Evolutionary conservation across 2,888 invertebrate species (phyloP).

Genomic region (Pristionchus entomophagus): DNA sequence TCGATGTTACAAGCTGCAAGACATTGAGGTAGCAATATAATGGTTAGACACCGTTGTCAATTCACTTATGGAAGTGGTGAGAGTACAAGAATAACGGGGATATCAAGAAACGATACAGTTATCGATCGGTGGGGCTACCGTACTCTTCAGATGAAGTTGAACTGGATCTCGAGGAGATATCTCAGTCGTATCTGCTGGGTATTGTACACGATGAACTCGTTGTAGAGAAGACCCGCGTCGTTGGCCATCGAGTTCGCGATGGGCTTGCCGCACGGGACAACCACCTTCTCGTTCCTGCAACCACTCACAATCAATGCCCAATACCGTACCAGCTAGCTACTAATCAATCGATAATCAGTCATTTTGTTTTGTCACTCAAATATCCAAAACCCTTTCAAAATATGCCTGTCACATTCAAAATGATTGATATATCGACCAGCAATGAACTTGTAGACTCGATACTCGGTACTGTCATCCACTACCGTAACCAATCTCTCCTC

Average conservation of each 20-base stretch:
- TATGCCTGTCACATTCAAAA: no score
- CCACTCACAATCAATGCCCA: neutral
- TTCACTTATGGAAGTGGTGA: no score
- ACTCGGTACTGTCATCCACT: neutral
- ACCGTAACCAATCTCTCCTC: no score
- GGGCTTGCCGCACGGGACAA: slow-evolving; percentile 20
- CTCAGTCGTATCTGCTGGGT: slow-evolving; percentile 77
- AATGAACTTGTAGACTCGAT: no score
- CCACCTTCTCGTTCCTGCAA: slow-evolving; percentile 39
- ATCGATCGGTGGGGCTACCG: no score
- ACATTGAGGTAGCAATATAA: no score
- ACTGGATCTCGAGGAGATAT: slow-evolving; percentile 78
- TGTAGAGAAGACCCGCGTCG: slow-evolving; percentile 77
- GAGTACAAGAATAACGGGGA: neutral
- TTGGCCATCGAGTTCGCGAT: neutral
- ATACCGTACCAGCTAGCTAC: neutral
- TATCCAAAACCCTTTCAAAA: no score
- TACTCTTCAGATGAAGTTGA: slow-evolving; percentile 58
- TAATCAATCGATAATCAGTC: neutral
- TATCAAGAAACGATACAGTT: neutral
- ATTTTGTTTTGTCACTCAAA: no score
- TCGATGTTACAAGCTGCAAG: no score
- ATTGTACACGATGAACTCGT: slow-evolving; percentile 79
- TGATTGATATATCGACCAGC: no score
- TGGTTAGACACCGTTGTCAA: no score